phyloP scores from a whole-genome alignment of 35 echinoderm and acorn worm genomes.

The Apostichopus parvimensis region DNA sequence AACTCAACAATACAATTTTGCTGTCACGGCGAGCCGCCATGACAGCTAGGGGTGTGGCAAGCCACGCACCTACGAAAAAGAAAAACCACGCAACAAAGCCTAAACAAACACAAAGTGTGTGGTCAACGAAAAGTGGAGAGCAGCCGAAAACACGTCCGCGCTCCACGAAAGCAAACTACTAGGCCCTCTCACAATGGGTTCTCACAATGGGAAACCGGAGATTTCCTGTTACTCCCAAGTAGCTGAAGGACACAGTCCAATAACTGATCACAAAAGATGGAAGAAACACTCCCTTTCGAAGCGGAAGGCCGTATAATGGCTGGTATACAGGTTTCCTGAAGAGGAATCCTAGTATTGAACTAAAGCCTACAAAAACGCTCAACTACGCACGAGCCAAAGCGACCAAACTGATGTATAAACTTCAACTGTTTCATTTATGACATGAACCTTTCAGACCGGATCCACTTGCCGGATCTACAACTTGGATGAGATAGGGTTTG shows the following conservation, averaged over 20 bases:
- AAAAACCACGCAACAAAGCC: too few relatives aligned
- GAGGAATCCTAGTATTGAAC: too few relatives aligned
- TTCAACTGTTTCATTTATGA: slow-evolving; percentile 22
- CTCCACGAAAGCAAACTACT: too few relatives aligned
- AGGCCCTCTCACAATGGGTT: background rate
- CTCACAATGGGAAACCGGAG: slow-evolving; percentile 1
- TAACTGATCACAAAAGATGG: background rate
- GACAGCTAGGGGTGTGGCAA: too few relatives aligned
- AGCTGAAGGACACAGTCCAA: slow-evolving; percentile 23
- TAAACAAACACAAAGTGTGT: too few relatives aligned
- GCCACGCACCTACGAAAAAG: too few relatives aligned
- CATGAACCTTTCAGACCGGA: slow-evolving; percentile 19
- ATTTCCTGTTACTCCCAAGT: slow-evolving; percentile 1
- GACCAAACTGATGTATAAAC: slow-evolving; percentile 30
- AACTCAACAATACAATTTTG: too few relatives aligned
- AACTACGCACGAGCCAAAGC: slow-evolving; percentile 12
- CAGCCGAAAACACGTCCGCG: too few relatives aligned
- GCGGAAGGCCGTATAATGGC: background rate
- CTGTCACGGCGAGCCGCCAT: too few relatives aligned
- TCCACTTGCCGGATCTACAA: slow-evolving; percentile 17
- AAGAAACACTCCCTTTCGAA: background rate
- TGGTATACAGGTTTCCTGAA: background rate
- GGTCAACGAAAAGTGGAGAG: too few relatives aligned
- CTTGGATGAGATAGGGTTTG: slow-evolving; percentile 35
- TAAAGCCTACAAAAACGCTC: background rate